These are phyloP conservation scores for Scylla paramamosain DNA, from an alignment of 1,140 invertebrate species.

Conservation along the genomic window DNA sequence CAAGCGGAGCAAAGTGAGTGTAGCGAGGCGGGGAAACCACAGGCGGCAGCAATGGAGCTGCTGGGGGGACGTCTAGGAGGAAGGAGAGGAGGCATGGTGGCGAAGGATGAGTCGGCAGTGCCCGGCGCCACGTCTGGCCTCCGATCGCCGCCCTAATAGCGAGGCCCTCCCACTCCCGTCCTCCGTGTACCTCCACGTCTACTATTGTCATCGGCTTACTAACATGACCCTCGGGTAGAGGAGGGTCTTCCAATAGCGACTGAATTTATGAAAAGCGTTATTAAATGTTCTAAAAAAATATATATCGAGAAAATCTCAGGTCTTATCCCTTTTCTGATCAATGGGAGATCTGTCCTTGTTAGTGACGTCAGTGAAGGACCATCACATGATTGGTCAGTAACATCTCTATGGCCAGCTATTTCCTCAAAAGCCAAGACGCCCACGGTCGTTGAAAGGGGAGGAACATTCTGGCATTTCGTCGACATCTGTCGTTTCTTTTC, in stretches of 20 bases:
- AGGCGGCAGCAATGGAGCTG: neutral
- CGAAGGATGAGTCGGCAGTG: no score
- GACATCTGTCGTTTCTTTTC: constrained; percentile 35
- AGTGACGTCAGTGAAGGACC: neutral
- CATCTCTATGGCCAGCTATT: neutral
- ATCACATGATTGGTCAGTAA: neutral
- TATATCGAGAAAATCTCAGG: constrained; percentile 11
- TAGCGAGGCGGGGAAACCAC: neutral
- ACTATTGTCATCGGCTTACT: neutral
- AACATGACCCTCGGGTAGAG: neutral
- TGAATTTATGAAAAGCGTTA: neutral
- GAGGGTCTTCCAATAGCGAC: neutral
- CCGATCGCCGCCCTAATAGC: neutral
- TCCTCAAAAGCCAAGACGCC: neutral
- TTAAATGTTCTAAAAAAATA: neutral
- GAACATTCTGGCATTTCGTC: constrained; percentile 28
- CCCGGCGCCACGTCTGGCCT: neutral
- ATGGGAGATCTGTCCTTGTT: neutral
- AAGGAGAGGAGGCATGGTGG: neutral
- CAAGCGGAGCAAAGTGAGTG: neutral
- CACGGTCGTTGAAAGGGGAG: neutral
- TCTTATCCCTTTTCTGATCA: neutral
- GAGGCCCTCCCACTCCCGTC: neutral
- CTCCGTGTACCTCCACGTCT: neutral
- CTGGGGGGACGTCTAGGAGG: neutral